Conservation (phyloP, 2,113 vertebrate species). For the Rhodinocichla rosea region DNA sequence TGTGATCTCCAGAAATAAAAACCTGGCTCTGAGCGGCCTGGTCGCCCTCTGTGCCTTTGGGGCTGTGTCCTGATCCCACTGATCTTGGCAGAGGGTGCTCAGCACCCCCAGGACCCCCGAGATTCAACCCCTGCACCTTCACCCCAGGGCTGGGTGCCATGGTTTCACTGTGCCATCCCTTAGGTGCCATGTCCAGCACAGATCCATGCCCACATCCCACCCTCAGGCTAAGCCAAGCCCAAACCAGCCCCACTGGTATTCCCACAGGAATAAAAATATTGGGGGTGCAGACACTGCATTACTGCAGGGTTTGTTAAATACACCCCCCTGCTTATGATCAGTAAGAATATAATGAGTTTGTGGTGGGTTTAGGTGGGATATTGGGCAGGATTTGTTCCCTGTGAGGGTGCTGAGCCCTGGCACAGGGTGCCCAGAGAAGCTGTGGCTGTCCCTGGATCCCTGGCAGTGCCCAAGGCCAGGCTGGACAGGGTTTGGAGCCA, state of each 20-base stretch:
- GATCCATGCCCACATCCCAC: neutral
- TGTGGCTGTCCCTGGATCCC: neutral
- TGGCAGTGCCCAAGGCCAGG: neutral
- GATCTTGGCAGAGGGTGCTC: neutral
- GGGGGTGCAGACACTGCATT: neutral
- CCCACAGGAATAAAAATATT: fast-evolving
- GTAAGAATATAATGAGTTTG: neutral
- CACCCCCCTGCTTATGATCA: neutral
- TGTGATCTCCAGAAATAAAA: neutral
- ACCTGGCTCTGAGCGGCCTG: neutral
- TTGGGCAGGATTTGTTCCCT: neutral
- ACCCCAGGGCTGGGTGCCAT: neutral
- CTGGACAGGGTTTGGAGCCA: fast-evolving
- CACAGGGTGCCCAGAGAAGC: neutral
- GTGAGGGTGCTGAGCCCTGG: fast-evolving
- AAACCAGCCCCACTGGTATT: neutral
- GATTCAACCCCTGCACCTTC: neutral
- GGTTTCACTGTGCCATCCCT: neutral
- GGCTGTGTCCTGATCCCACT: neutral
- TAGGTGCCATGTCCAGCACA: fast-evolving
- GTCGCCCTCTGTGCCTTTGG: fast-evolving
- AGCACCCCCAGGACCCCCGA: neutral
- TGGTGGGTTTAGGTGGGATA: neutral
- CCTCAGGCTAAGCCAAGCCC: neutral
- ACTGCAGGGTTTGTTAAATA: neutral